Evolutionary conservation across 2,888 invertebrate genomes (phyloP).

Genomic region (Frankliniella fusca): DNA sequence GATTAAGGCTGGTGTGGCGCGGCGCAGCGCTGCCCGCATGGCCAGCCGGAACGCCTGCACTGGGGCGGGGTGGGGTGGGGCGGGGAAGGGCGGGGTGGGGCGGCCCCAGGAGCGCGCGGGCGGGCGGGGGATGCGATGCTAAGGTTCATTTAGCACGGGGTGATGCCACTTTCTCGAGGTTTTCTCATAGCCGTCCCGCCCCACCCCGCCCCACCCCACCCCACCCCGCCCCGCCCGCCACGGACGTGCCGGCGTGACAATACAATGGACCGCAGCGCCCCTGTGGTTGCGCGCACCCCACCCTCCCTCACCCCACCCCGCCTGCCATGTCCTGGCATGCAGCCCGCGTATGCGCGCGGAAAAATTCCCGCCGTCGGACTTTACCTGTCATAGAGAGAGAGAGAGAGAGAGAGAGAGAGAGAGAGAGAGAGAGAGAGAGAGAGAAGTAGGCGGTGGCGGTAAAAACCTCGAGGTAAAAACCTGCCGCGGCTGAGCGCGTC

Average conservation of each 20-base stretch:
- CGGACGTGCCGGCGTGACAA: constrained; percentile 14
- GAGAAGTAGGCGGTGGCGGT: background rate
- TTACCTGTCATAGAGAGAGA: background rate
- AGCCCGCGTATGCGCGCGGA: no score
- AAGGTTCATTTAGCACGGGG: constrained; percentile 11
- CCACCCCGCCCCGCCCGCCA: background rate
- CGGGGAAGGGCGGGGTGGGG: no score
- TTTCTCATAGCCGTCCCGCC: background rate
- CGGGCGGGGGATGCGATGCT: background rate
- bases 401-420: constrained; percentile 1
- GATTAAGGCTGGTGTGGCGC: background rate
- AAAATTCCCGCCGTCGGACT: no score
- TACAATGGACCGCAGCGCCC: background rate
- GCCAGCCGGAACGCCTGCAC: no score
- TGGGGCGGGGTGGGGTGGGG: no score
- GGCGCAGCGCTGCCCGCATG: background rate
- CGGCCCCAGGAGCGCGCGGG: background rate
- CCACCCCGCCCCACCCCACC: no score
- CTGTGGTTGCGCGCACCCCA: background rate
- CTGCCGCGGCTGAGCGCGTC: no score
- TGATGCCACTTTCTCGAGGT: constrained; percentile 17
- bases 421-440: constrained; percentile 1
- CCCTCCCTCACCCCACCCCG: background rate
- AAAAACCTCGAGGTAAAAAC: background rate
- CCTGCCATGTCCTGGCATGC: no score